Conservation (phyloP, 2,113 vertebrate species). For the Chiloscyllium plagiosum region DNA sequence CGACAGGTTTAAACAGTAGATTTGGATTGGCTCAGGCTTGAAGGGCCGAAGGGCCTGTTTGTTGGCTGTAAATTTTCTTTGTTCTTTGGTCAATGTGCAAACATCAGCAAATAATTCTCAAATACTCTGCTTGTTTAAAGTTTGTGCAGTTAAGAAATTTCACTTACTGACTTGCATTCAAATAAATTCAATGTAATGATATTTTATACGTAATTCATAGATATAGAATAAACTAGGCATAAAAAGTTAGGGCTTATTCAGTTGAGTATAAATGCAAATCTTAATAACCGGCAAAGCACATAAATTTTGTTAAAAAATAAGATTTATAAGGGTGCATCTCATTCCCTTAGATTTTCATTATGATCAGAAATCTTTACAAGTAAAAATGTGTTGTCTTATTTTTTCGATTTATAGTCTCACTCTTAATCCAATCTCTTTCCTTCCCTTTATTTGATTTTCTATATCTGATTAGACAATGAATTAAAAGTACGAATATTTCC, state of each 20-base stretch:
- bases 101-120: neutral
- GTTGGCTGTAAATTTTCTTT: no score
- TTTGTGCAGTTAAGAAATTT: neutral
- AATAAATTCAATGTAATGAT: neutral
- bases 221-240: neutral
- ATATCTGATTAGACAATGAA: neutral
- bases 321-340: neutral
- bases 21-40: no score
- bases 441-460: neutral
- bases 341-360: neutral
- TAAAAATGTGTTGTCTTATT: neutral
- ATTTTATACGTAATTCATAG: neutral
- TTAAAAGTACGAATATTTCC: neutral
- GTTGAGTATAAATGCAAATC: no score
- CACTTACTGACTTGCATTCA: neutral
- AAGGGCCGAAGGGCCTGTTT: no score
- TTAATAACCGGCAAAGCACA: neutral
- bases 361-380: neutral
- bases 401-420: neutral
- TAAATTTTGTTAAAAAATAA: neutral
- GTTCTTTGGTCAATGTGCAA: no score
- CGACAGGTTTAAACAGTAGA: no score
- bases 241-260: neutral
- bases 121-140: neutral
- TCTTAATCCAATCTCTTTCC: neutral